Evolutionary conservation across 2,113 vertebrate species (phyloP).

Genomic region (Corythaeola cristata): DNA sequence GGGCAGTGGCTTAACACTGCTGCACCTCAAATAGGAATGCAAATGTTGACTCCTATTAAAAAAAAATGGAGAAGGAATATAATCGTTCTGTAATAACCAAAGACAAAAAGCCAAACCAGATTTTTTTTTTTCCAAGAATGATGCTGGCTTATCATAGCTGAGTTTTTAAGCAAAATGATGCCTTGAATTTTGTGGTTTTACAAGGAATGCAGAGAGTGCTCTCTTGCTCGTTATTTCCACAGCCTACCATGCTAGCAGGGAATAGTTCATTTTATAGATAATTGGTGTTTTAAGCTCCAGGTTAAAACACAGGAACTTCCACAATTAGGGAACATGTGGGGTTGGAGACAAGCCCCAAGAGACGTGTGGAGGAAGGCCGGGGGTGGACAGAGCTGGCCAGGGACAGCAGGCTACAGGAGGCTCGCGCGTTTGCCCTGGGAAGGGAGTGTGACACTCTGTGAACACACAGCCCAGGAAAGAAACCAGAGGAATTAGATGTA

Average conservation of each 20-base stretch:
- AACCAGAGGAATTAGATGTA: accelerated
- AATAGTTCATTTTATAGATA: background rate
- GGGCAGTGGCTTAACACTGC: background rate
- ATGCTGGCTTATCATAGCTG: background rate
- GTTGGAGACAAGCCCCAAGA: background rate
- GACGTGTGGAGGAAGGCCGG: background rate
- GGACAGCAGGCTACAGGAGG: background rate
- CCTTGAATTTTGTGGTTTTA: background rate
- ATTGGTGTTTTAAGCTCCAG: background rate
- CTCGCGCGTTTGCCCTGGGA: accelerated
- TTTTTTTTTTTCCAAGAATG: background rate
- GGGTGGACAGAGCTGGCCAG: background rate
- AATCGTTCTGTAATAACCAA: background rate
- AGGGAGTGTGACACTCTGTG: background rate
- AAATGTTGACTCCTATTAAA: background rate
- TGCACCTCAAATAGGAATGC: background rate
- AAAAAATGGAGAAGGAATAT: background rate
- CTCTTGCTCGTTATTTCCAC: background rate
- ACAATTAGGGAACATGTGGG: background rate
- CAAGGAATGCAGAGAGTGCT: background rate
- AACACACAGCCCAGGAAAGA: background rate
- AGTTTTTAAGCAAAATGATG: background rate
- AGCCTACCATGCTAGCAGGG: background rate
- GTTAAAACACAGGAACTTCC: background rate
- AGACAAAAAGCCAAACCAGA: background rate